phyloP scores from a whole-genome alignment of 2,888 invertebrate species.

The Ernsta delagoae region DNA sequence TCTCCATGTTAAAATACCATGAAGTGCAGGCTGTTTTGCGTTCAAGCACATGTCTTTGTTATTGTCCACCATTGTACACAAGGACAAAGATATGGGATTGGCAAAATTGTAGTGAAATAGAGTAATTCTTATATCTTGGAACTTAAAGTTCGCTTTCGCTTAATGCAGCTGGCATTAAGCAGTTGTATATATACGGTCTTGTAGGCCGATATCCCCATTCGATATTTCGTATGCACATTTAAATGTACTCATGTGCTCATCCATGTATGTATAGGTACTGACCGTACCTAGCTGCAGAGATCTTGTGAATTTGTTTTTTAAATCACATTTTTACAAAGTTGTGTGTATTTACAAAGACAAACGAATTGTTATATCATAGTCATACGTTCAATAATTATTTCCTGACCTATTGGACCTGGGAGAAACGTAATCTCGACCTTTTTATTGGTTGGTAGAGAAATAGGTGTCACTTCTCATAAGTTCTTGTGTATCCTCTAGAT shows the following conservation, averaged over 20 bases:
- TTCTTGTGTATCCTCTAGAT: no score
- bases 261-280: conserved; percentile 58
- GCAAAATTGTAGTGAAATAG: conserved; percentile 7
- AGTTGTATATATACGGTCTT: conserved; percentile 39
- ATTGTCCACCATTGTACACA: conserved; percentile 72
- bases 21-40: conserved; percentile 78
- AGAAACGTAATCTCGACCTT: no score
- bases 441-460: no score
- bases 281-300: conserved; percentile 63
- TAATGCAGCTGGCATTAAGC: conserved; percentile 48
- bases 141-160: conserved; percentile 48
- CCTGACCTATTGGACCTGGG: no score
- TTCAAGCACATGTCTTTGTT: conserved; percentile 77
- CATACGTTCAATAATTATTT: no score
- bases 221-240: conserved; percentile 82
- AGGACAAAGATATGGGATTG: conserved; percentile 40
- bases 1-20: conserved; percentile 68
- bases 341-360: background rate
- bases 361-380: background rate
- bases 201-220: conserved; percentile 71
- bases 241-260: conserved; percentile 69
- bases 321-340: conserved; percentile 48
- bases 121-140: conserved; percentile 35
- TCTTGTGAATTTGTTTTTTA: conserved; percentile 58
- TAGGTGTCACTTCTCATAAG: no score